Evolutionary conservation across 1,140 invertebrate species (phyloP).

Genomic region (Musca domestica): DNA sequence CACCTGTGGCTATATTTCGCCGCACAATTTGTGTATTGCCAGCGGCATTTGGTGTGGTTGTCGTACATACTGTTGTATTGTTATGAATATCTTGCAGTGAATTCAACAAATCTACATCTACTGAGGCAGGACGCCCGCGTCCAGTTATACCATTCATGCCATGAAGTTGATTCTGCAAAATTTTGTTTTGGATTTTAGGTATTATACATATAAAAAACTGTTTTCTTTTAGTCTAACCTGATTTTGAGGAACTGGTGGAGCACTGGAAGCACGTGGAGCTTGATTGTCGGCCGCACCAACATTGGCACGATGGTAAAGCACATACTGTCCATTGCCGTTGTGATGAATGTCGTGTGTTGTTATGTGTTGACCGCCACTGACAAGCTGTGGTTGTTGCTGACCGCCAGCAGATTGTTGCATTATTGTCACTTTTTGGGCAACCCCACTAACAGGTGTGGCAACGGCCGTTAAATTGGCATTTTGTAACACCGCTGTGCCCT

Average conservation of each 20-base stretch:
- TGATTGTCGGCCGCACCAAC: constrained; percentile 59
- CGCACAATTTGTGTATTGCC: constrained; percentile 45
- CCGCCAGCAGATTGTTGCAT: neutral
- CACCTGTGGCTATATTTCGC: constrained; percentile 52
- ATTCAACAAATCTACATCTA: constrained; percentile 56
- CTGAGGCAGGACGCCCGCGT: constrained; percentile 59
- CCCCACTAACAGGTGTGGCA: neutral
- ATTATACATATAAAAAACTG: no score
- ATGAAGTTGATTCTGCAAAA: constrained; percentile 39
- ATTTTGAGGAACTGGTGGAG: constrained; percentile 67
- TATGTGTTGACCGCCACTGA: constrained; percentile 35
- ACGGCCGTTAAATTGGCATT: constrained; percentile 31
- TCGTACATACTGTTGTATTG: constrained; percentile 31
- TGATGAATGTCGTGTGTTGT: constrained; percentile 40
- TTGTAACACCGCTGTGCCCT: constrained; percentile 11
- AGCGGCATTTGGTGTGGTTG: constrained; percentile 48
- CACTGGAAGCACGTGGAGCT: constrained; percentile 77
- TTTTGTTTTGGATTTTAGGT: no score
- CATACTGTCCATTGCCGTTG: constrained; percentile 63
- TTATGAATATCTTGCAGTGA: constrained; percentile 29
- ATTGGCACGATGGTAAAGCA: constrained; percentile 74
- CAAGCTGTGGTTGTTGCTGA: constrained; percentile 24
- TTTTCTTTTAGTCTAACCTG: no score
- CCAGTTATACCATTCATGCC: constrained; percentile 49
- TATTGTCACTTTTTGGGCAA: no score